Conservation (phyloP, 2,888 invertebrate genomes). For the Cataglyphis albicans region DNA sequence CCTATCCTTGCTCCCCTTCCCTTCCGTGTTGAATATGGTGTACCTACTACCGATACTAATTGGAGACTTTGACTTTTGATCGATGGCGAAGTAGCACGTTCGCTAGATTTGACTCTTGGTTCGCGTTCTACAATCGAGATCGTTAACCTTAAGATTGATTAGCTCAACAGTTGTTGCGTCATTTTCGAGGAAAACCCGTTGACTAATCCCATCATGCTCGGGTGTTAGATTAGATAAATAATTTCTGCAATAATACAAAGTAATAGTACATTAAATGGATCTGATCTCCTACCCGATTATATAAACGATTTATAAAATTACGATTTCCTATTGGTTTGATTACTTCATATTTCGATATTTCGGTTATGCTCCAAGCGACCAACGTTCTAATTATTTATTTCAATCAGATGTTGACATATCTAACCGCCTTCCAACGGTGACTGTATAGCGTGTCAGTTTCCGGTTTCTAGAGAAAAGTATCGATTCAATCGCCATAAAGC, state of each 20-base stretch:
- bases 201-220: background rate
- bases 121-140: conserved; percentile 1
- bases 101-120: conserved; percentile 9
- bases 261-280: background rate
- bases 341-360: background rate
- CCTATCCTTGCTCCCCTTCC: background rate
- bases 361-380: background rate
- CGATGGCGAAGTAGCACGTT: conserved; percentile 30
- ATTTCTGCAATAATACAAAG: background rate
- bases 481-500: conserved; percentile 20
- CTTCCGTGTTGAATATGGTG: conserved; percentile 9
- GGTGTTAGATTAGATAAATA: background rate
- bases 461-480: conserved; percentile 24
- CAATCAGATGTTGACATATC: background rate
- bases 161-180: background rate
- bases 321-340: background rate
- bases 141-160: conserved; percentile 9
- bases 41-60: conserved; percentile 20
- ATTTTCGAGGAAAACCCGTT: background rate
- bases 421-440: background rate
- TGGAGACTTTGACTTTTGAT: conserved; percentile 24
- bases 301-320: background rate
- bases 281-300: background rate
- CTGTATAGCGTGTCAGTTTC: conserved; percentile 11
- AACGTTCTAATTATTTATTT: conserved; percentile 20